Evolutionary conservation across 2,888 invertebrate species (phyloP), one percentile per base, ranked within the genome.

Genomic region (Lycophotia porphyrea): DNA sequence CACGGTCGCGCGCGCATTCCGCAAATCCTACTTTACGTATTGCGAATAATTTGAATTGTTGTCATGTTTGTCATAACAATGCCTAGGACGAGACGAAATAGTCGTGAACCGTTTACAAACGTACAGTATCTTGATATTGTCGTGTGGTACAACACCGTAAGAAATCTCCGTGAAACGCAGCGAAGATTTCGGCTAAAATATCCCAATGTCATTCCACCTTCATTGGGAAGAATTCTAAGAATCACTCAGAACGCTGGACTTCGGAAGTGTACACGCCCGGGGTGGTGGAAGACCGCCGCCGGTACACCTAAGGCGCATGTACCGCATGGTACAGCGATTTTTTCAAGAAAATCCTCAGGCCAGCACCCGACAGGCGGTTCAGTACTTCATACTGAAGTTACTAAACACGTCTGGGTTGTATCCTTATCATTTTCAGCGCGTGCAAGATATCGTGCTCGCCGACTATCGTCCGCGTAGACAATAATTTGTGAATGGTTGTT

Each of bases 41-140:
- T 34, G 34, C 34, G 34, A 34, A 4, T 34, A 34, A 4, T 34
- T 34, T 2, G 5, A 34, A 34, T 34, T 34, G 34, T 42, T 61
- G 2, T 39, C 39, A 36, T 64, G 63, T 64, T 27, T 64, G 27
- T 42, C 42, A 64, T 42, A 64, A 64, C n/a, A 42, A 64, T 64
- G n/a, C 63, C 63, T 64, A 64, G 63, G 42, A 42, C 42, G 39
- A 64, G 42, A 64, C 39, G 39, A 63, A 63, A 63, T n/a, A 63
- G 63, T 63, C 42, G 63, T 64, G 39, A 27, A 42, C 42, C 24
- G 8, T 42, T 63, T 27, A 63, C 63, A 42, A 63, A 63, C 63
- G 63, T 15, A 24, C 63, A n/a, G 3, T 52, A n/a, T 11, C 52
- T 52, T 13, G 27, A 52, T 27, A n/a, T 27, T 13, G 18, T 52